Conservation (phyloP, 2,888 invertebrate species). For the Euphydryas editha region DNA sequence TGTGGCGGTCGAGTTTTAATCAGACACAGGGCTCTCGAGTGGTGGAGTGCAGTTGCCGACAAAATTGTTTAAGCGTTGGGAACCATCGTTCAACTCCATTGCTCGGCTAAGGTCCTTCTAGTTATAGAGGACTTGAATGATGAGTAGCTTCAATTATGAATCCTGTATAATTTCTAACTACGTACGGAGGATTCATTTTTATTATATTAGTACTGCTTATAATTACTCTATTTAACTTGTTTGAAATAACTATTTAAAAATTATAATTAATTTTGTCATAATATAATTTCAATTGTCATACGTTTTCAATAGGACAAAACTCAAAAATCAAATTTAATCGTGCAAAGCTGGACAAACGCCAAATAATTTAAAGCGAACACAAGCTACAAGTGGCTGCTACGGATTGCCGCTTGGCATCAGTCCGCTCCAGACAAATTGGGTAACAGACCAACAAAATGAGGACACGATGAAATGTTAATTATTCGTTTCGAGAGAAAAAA, state of each 20-base stretch:
- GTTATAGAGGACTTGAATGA: slow-evolving; percentile 12
- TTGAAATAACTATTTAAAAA: no score
- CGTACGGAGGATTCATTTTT: background rate
- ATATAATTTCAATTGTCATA: background rate
- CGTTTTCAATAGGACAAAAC: slow-evolving; percentile 3
- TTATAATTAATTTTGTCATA: background rate
- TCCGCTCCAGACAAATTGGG: slow-evolving; percentile 63
- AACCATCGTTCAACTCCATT: slow-evolving; percentile 43
- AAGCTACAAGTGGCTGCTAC: slow-evolving; percentile 74
- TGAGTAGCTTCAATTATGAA: background rate
- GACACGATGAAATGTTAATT: slow-evolving; percentile 48
- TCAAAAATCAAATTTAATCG: slow-evolving; percentile 23
- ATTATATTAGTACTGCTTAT: background rate
- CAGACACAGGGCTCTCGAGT: slow-evolving; percentile 65
- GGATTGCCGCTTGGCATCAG: slow-evolving; percentile 56
- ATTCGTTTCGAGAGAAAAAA: slow-evolving; percentile 38
- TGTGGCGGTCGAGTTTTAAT: slow-evolving; percentile 63
- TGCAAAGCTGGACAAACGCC: slow-evolving; percentile 64
- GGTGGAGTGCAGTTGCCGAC: slow-evolving; percentile 58
- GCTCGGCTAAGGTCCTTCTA: slow-evolving; percentile 29
- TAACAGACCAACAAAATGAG: slow-evolving; percentile 69
- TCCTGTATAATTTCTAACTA: background rate
- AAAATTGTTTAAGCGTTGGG: slow-evolving; percentile 66
- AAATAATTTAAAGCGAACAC: slow-evolving; percentile 57
- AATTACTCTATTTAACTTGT: no score